A percentile compares a stretch with the other conserved stretches of the same genome.
phyloP scores from a whole-genome alignment of 2,888 invertebrate species.

The Gymnoscelis rufifasciata region DNA sequence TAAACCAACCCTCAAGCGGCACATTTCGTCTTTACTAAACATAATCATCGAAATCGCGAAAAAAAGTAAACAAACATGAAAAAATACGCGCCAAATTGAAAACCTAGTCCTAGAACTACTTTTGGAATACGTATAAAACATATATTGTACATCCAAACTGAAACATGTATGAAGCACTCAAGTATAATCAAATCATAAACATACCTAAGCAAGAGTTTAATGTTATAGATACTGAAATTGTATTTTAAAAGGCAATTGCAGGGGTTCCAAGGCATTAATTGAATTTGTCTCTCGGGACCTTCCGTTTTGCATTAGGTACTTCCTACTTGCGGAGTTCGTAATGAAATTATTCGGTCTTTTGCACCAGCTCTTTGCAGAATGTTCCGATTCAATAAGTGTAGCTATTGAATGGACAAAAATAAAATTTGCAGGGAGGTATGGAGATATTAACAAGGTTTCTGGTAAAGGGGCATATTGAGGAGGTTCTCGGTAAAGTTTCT shows the following conservation, averaged over 20 bases:
- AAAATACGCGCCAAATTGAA: too few species aligned
- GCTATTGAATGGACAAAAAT: slow-evolving; percentile 10
- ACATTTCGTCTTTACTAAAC: too few species aligned
- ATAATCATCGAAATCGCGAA: too few species aligned
- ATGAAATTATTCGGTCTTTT: slow-evolving; percentile 65
- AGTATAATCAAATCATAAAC: slow-evolving; percentile 17
- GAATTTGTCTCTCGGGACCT: slow-evolving; percentile 74
- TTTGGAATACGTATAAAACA: too few species aligned
- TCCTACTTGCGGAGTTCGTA: slow-evolving; percentile 56
- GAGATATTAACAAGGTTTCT: too few species aligned
- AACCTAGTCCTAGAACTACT: too few species aligned
- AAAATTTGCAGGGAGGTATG: slow-evolving; percentile 1
- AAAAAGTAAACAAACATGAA: too few species aligned
- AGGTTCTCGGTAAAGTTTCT: too few species aligned
- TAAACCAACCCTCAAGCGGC: too few species aligned
- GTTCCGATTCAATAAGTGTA: slow-evolving; percentile 19
- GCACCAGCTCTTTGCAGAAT: slow-evolving; percentile 35
- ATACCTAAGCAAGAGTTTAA: slow-evolving; percentile 3
- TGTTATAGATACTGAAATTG: slow-evolving; percentile 46
- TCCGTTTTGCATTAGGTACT: slow-evolving; percentile 70
- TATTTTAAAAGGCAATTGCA: slow-evolving; percentile 66
- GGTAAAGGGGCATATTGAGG: too few species aligned
- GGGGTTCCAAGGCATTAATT: slow-evolving; percentile 71
- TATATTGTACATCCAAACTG: too few species aligned
- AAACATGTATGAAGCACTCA: too few species aligned